Evolutionary conservation across 2,113 vertebrate species (phyloP).

Genomic region (Silurus asotus): DNA sequence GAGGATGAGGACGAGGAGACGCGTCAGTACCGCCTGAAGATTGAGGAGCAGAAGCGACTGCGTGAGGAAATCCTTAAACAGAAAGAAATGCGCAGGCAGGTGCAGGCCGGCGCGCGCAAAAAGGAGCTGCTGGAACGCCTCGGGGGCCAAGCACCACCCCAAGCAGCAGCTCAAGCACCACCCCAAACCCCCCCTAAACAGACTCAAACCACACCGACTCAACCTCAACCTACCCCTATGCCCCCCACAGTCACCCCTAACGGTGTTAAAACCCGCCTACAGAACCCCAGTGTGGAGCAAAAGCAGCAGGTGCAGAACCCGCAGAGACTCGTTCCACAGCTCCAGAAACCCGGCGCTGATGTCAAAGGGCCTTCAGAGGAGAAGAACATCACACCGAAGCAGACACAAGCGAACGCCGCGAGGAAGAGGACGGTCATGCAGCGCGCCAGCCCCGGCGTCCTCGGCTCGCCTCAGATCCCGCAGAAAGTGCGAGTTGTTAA

Average conservation of each 20-base stretch:
- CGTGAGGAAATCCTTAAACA: slow-evolving; percentile 90
- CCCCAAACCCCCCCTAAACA: slow-evolving; percentile 53
- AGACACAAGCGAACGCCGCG: slow-evolving; percentile 70
- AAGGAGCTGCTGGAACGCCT: slow-evolving; percentile 89
- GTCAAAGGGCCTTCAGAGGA: slow-evolving; percentile 34
- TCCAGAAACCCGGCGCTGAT: slow-evolving; percentile 53
- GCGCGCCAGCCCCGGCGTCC: slow-evolving; percentile 75
- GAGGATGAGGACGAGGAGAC: slow-evolving; percentile 94
- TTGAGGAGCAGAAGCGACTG: slow-evolving; percentile 94
- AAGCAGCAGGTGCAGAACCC: slow-evolving; percentile 67
- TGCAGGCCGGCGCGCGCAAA: slow-evolving; percentile 93
- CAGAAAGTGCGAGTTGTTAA: slow-evolving; percentile 95
- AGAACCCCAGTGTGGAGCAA: slow-evolving; percentile 61
- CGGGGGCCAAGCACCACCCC: slow-evolving; percentile 70
- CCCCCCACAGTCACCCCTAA: slow-evolving; percentile 50
- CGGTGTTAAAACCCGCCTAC: slow-evolving; percentile 66
- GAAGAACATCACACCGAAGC: slow-evolving; percentile 60
- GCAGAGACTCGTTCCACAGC: slow-evolving; percentile 53
- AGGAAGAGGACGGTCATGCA: slow-evolving; percentile 97
- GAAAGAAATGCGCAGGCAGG: slow-evolving; percentile 91
- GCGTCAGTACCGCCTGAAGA: slow-evolving; percentile 88
- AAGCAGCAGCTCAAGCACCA: slow-evolving; percentile 63
- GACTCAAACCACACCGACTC: slow-evolving; percentile 56
- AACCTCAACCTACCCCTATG: slow-evolving; percentile 38
- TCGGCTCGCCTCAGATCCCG: slow-evolving; percentile 73